These are phyloP conservation scores for Corythaeola cristata DNA, from an alignment of 2,113 vertebrate species.

Conservation along the genomic window DNA sequence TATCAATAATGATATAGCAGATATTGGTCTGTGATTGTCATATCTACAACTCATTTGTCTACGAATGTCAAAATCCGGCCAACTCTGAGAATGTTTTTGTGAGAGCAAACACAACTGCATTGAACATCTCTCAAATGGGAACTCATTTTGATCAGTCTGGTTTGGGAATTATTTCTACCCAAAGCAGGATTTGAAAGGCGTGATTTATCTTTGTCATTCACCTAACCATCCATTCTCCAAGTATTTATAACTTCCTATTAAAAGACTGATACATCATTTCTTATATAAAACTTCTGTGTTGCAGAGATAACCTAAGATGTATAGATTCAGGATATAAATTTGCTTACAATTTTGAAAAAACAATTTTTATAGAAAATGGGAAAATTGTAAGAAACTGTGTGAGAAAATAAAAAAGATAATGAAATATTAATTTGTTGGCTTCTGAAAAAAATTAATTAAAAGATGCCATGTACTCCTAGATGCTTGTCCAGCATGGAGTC, in stretches of 20 bases:
- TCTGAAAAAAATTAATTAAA: conserved; percentile 39
- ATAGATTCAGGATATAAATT: neutral
- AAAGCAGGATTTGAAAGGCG: conserved; percentile 32
- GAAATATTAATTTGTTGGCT: conserved; percentile 27
- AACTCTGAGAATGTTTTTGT: neutral
- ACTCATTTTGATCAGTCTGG: neutral
- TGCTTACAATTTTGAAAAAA: neutral
- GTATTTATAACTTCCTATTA: conserved; percentile 14
- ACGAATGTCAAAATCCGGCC: neutral
- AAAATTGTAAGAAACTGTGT: neutral
- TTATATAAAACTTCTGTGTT: neutral
- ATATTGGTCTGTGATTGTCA: neutral
- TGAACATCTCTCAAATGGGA: neutral
- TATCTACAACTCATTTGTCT: neutral
- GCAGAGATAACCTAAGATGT: neutral
- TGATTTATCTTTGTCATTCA: neutral
- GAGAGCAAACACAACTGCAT: neutral
- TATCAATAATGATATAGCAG: neutral
- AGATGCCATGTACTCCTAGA: neutral
- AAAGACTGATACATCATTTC: neutral
- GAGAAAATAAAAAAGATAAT: neutral
- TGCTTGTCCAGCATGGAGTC: neutral
- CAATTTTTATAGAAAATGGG: neutral
- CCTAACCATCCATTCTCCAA: neutral
- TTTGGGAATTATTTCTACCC: conserved; percentile 6